These are phyloP conservation scores for Micronycteris hirsuta DNA, from an alignment of 2,113 vertebrate genomes.

Conservation along the genomic window DNA sequence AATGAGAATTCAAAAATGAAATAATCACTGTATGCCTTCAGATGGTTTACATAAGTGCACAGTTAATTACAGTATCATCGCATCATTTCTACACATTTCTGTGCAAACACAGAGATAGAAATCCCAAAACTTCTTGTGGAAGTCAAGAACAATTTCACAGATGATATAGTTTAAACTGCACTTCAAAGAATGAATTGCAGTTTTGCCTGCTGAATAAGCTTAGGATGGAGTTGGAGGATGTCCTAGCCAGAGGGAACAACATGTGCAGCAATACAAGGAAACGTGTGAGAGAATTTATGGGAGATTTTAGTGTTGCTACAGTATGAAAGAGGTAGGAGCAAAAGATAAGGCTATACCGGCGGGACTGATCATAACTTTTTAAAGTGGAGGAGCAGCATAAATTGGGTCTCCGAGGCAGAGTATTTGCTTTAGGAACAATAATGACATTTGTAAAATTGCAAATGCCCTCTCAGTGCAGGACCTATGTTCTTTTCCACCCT, in stretches of 20 bases:
- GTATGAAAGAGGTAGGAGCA: neutral
- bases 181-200: neutral
- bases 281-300: neutral
- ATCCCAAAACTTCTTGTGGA: neutral
- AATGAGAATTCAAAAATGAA: constrained; percentile 9
- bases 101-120: neutral
- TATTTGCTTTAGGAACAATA: neutral
- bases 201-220: neutral
- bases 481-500: neutral
- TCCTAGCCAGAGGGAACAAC: neutral
- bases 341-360: neutral
- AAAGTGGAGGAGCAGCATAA: neutral
- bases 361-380: neutral
- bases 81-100: neutral
- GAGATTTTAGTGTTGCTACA: neutral
- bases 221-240: neutral
- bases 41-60: neutral
- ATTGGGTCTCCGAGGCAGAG: neutral
- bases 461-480: neutral
- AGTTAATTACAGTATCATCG: neutral
- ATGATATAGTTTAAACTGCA: neutral
- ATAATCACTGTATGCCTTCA: neutral
- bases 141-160: neutral
- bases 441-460: neutral
- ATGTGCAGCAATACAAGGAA: neutral